Base-by-base conservation (phyloP, 2,797 vertebrate species). In the Uromys caudimaculatus region DNA sequence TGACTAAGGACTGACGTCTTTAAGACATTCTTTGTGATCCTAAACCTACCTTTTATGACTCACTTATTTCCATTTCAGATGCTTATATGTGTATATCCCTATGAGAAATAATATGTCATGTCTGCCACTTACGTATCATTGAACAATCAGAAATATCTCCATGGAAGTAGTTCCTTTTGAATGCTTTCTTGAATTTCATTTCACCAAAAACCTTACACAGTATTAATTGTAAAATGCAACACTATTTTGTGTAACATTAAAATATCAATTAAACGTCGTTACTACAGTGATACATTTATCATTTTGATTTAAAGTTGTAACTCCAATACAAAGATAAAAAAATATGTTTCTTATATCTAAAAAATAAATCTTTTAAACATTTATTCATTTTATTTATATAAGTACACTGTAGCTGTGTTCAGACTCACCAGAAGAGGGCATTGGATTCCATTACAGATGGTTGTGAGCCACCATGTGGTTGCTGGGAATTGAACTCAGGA, bases 31-130 rank as follows among this genome's bases (percentile, higher is more conserved):
- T 91, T 93, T 73, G 6, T n/a, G 17, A 10, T 50, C 4, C n/a
- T 32, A 69, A 89, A 52, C 1, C 58, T 95, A 76, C 44, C 73
- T 78, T 62, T 88, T 77, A 62, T 23, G 8, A 21, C 47, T 69
- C 84, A 76, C 84, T 47, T 64, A 21, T 85, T 85, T 89, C 69
- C 23, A 86, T 62, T 84, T 97, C 47, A 71, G 64, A 91, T 87
- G 32, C 6, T 69, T 75, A 75, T 32, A 35, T 27, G 27, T 29
- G 2, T 38, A 9, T 32, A 58, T 77, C 12, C 32, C 21, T 56
- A 56, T 64, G 29, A 67, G 47, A 27, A 92, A 1, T 85, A 78
- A 44, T 67, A 6, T 0, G 32, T 86, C 52, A 73, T 54, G 7
- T 82, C 83, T 86, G 64, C 67, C 54, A 29, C 12, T 75, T 78